Evolutionary conservation across 2,113 vertebrate genomes (phyloP).

Genomic region (Sminthopsis crassicaudata): DNA sequence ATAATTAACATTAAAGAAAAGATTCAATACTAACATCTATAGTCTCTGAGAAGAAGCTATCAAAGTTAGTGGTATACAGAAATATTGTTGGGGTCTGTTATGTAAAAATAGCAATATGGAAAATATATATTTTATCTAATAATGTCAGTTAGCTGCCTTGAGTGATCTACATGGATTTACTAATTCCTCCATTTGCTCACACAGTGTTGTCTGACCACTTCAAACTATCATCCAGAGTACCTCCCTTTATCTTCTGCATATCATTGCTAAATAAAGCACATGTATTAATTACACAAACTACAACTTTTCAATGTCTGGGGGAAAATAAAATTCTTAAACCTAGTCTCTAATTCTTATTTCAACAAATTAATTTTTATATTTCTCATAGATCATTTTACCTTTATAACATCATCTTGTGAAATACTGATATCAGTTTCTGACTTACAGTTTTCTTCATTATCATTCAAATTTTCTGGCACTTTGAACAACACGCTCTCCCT

Average conservation of each 20-base stretch:
- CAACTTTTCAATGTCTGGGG: neutral
- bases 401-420: conserved; percentile 18
- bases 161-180: neutral
- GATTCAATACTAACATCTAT: neutral
- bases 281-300: neutral
- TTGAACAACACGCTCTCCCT: neutral
- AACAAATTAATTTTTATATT: neutral
- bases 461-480: neutral
- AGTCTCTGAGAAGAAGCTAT: neutral
- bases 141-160: neutral
- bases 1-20: neutral
- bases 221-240: neutral
- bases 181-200: neutral
- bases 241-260: neutral
- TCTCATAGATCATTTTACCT: conserved; percentile 64
- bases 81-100: neutral
- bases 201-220: neutral
- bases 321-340: conserved; percentile 29
- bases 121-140: neutral
- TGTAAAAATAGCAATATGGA: neutral
- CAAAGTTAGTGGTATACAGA: neutral
- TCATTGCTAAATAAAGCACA: neutral
- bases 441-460: conserved; percentile 6
- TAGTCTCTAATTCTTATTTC: conserved; percentile 20
- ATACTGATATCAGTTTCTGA: conserved; percentile 7